A percentile compares a stretch with the other conserved stretches of the same genome.
phyloP scores from a whole-genome alignment of 2,797 vertebrate species.

The Odontamblyopus lacepedii region DNA sequence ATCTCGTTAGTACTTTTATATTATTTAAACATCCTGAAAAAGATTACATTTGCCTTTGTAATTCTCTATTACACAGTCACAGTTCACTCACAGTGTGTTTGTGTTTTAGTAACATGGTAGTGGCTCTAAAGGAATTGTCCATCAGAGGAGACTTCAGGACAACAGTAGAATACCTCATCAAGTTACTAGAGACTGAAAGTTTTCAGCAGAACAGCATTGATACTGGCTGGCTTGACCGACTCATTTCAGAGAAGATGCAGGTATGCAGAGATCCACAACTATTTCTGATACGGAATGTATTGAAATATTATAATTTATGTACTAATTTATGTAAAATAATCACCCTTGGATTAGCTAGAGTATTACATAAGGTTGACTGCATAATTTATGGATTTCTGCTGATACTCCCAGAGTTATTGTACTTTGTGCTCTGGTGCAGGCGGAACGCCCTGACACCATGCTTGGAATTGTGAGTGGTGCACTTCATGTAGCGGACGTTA shows the following conservation, averaged over 20 bases:
- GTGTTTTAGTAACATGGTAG: conserved; percentile 91
- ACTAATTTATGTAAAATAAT: too few relatives aligned
- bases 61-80: not conserved
- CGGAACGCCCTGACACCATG: conserved; percentile 95
- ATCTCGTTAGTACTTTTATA: conserved; percentile 88
- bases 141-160: conserved; percentile 98
- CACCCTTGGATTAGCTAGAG: too few relatives aligned
- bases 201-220: conserved; percentile 97
- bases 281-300: not conserved
- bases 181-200: conserved; percentile 94
- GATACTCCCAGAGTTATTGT: not conserved
- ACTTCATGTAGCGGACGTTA: conserved; percentile 94
- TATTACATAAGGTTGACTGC: too few relatives aligned
- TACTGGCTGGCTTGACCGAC: conserved; percentile 95
- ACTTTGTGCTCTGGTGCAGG: conserved; percentile 70
- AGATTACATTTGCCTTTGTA: not conserved
- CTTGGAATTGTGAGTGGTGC: conserved; percentile 95
- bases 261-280: conserved; percentile 60
- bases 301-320: too few relatives aligned
- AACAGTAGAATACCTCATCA: conserved; percentile 97
- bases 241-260: conserved; percentile 99
- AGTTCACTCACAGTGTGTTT: not conserved
- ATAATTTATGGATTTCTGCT: too few relatives aligned
- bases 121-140: conserved; percentile 95
- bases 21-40: not conserved